These are phyloP conservation scores for Coenonympha glycerion DNA, from an alignment of 2,888 invertebrate genomes.

Conservation along the genomic window DNA sequence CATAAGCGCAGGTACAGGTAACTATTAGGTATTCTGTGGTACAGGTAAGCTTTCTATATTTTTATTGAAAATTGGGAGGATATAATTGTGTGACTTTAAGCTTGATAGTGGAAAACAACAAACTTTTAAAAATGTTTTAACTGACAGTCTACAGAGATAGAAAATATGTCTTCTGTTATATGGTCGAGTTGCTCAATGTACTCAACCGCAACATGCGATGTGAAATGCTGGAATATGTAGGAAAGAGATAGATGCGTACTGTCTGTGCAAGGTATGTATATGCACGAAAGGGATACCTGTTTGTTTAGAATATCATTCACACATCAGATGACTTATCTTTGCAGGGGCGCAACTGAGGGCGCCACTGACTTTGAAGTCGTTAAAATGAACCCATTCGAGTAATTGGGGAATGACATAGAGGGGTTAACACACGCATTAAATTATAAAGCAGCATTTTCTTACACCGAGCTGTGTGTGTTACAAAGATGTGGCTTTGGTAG, in stretches of 20 bases:
- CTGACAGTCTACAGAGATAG: neutral
- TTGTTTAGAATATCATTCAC: constrained; percentile 52
- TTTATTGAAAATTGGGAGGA: no score
- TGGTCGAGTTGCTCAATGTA: neutral
- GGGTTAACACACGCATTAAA: neutral
- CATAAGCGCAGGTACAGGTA: no score
- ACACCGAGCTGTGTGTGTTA: no score
- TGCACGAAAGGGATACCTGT: constrained; percentile 27
- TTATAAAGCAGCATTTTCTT: neutral
- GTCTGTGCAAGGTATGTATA: neutral
- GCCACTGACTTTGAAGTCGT: constrained; percentile 43
- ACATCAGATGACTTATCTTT: constrained; percentile 57
- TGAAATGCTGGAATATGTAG: constrained; percentile 25
- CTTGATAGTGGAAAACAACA: no score
- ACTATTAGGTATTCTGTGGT: no score
- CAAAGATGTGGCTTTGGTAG: no score
- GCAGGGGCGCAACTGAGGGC: constrained; percentile 39
- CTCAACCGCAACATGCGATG: neutral
- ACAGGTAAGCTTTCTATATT: no score
- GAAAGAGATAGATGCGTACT: constrained; percentile 25
- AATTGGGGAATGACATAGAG: constrained; percentile 10
- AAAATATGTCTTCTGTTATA: neutral
- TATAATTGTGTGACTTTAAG: no score
- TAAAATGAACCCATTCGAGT: constrained; percentile 49
- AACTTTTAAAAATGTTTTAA: no score